Conservation (phyloP, 35 echinoderm and acorn worm genomes). For the Apostichopus parvimensis region DNA sequence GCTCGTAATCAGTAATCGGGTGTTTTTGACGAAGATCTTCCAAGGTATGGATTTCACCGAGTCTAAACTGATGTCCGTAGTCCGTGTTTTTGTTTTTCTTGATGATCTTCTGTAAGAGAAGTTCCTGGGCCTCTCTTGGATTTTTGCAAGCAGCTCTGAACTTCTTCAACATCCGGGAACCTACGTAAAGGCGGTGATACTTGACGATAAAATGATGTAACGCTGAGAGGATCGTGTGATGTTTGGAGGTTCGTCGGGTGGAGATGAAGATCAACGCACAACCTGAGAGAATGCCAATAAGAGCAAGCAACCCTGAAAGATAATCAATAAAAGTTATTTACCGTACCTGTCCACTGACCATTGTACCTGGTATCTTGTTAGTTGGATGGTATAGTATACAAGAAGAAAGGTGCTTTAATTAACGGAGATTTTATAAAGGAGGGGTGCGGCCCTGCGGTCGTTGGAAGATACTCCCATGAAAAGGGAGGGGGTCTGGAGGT, state of each 20-base stretch:
- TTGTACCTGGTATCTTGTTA: no score
- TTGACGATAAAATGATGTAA: conserved; percentile 3
- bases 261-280: conserved; percentile 7
- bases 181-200: conserved; percentile 19
- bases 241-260: neutral
- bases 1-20: conserved; percentile 66
- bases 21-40: conserved; percentile 57
- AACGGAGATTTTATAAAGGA: no score
- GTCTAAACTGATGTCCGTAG: conserved; percentile 50
- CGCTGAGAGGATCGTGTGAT: conserved; percentile 13
- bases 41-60: conserved; percentile 52
- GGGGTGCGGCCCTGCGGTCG: no score
- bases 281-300: neutral
- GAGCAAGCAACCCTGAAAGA: neutral
- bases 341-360: no score
- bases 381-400: no score
- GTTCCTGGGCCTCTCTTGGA: conserved; percentile 58
- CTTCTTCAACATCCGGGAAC: neutral
- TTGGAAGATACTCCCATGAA: no score
- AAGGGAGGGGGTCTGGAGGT: neutral
- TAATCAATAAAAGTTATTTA: neutral
- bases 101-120: conserved; percentile 43
- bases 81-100: conserved; percentile 56
- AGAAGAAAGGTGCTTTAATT: no score
- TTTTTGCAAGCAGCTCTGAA: conserved; percentile 29